Evolutionary conservation across 2,888 invertebrate genomes (phyloP).

Genomic region (Chorisops tibialis): DNA sequence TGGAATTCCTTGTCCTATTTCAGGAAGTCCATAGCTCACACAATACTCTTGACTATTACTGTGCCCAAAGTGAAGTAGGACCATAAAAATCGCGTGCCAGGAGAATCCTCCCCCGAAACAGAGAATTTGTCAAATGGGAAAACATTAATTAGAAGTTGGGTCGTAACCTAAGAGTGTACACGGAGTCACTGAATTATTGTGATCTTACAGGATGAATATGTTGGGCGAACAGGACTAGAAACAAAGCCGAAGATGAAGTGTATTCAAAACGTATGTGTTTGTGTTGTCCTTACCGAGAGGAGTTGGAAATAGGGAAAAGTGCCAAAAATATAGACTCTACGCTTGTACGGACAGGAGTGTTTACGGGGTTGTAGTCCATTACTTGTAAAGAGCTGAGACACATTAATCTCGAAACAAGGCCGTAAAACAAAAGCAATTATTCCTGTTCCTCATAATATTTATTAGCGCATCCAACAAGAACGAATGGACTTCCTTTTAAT

Average conservation of each 20-base stretch:
- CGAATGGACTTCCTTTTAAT: conserved; percentile 28
- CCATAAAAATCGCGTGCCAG: conserved; percentile 38
- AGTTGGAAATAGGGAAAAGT: background rate
- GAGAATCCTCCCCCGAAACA: conserved; percentile 6
- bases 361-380: background rate
- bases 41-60: no score
- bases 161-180: conserved; percentile 35
- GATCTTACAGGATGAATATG: conserved; percentile 27
- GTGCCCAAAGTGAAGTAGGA: background rate
- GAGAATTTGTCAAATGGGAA: conserved; percentile 40
- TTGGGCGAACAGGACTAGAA: conserved; percentile 10
- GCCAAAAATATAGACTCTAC: background rate
- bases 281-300: background rate
- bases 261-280: background rate
- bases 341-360: background rate
- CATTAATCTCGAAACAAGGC: conserved; percentile 44
- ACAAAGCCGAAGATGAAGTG: conserved; percentile 15
- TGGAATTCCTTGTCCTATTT: no score
- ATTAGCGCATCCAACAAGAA: conserved; percentile 33
- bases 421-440: conserved; percentile 44
- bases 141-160: conserved; percentile 40
- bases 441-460: conserved; percentile 34
- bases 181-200: conserved; percentile 38
- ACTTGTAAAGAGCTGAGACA: conserved; percentile 19
- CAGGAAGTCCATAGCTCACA: no score